phyloP scores from a whole-genome alignment of 64 coral and sea anemone species.

The Anthopleura sola region DNA sequence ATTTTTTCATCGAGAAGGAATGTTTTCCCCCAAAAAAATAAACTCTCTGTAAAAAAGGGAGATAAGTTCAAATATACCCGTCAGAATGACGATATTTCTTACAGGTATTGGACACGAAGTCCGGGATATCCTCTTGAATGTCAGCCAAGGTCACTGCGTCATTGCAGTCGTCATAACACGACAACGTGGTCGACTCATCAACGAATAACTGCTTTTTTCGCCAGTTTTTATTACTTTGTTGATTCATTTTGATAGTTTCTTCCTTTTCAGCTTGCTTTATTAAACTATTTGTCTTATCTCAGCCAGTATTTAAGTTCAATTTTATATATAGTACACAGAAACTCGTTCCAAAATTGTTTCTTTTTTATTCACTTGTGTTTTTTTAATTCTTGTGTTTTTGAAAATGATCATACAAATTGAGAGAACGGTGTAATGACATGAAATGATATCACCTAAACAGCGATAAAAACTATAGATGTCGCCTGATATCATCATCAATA shows the following conservation, averaged over 20 bases:
- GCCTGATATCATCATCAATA: background rate
- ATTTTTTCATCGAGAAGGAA: background rate
- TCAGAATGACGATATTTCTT: too few species aligned
- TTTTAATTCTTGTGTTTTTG: too few species aligned
- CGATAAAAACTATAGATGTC: background rate
- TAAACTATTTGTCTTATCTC: background rate
- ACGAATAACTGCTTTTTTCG: background rate
- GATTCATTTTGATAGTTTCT: background rate
- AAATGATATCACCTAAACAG: background rate
- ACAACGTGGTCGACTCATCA: background rate
- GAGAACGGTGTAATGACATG: background rate
- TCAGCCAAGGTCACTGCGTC: background rate
- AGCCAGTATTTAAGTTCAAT: too few species aligned
- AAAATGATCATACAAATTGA: too few species aligned
- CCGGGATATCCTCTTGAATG: background rate
- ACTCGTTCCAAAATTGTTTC: too few species aligned
- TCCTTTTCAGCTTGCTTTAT: background rate
- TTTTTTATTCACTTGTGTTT: too few species aligned
- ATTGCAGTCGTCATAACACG: background rate
- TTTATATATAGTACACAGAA: too few species aligned
- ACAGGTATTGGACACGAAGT: too few species aligned
- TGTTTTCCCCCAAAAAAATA: background rate
- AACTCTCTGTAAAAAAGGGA: background rate
- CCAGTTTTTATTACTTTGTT: background rate
- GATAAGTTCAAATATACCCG: background rate